These are phyloP conservation scores for Myrmophylax atrothorax DNA, from an alignment of 2,113 vertebrate species.

Conservation along the genomic window DNA sequence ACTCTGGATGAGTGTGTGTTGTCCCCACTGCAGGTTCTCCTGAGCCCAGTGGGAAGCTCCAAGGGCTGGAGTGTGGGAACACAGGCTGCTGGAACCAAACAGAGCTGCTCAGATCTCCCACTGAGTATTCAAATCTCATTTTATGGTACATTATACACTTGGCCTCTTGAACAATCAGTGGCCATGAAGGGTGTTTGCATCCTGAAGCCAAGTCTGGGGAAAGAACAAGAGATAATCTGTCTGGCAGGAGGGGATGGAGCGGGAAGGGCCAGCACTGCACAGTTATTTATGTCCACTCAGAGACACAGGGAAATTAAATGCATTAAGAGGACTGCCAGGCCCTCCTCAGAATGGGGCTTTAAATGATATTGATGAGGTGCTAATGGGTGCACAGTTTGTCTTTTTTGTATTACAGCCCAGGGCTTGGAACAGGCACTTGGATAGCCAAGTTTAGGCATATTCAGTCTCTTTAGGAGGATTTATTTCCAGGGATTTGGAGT, in stretches of 20 bases:
- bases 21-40: not conserved
- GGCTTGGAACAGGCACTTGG: not conserved
- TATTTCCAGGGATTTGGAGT: not conserved
- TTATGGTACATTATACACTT: conserved; percentile 76
- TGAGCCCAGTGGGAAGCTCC: not conserved
- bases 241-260: conserved; percentile 45
- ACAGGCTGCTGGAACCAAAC: not conserved
- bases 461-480: not conserved
- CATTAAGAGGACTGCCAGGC: conserved; percentile 55
- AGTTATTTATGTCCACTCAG: conserved; percentile 60
- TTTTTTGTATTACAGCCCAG: not conserved
- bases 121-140: conserved; percentile 74
- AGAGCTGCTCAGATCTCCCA: conserved; percentile 37
- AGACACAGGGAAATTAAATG: conserved; percentile 47
- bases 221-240: conserved; percentile 64
- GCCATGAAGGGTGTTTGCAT: conserved; percentile 67
- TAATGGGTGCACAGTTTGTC: conserved; percentile 67
- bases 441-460: not conserved
- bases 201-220: conserved; percentile 69
- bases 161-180: conserved; percentile 71
- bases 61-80: conserved; percentile 5
- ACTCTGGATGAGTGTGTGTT: not conserved
- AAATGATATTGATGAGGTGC: conserved; percentile 74
- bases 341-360: conserved; percentile 62
- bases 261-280: not conserved